Percentiles rank a stretch among this genome's conserved stretches.
Conservation (phyloP, 2,113 vertebrate genomes). For the Engraulis encrasicolus region DNA sequence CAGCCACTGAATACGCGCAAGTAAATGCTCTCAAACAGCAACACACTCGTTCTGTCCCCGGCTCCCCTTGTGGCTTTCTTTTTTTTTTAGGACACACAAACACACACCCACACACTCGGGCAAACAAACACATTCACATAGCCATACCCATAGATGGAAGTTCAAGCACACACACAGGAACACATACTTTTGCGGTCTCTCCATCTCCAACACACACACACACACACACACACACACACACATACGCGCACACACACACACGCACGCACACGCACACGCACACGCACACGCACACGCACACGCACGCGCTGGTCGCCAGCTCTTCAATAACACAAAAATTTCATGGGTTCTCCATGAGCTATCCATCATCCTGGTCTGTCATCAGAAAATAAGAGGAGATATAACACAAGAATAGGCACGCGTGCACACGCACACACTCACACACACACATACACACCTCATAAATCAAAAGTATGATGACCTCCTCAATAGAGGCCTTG, state of each 20-base stretch:
- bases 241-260: conserved; percentile 30
- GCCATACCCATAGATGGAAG: too few relatives aligned
- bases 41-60: conserved; percentile 51
- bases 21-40: conserved; percentile 34
- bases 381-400: conserved; percentile 67
- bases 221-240: too few relatives aligned
- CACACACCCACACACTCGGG: conserved; percentile 12
- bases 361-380: conserved; percentile 78
- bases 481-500: conserved; percentile 38
- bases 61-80: conserved; percentile 9
- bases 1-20: conserved; percentile 5
- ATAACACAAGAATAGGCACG: conserved; percentile 35
- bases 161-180: too few relatives aligned
- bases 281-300: conserved; percentile 32
- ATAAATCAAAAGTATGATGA: conserved; percentile 33
- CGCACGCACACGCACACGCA: conserved; percentile 49
- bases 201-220: too few relatives aligned
- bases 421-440: neutral
- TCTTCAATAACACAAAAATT: conserved; percentile 57
- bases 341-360: conserved; percentile 61
- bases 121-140: conserved; percentile 36
- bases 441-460: conserved; percentile 27
- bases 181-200: too few relatives aligned
- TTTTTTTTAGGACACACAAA: neutral
- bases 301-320: conserved; percentile 39